These are phyloP conservation scores for Corythoichthys haematopterus DNA, from an alignment of 2,113 vertebrate genomes.

Conservation along the genomic window DNA sequence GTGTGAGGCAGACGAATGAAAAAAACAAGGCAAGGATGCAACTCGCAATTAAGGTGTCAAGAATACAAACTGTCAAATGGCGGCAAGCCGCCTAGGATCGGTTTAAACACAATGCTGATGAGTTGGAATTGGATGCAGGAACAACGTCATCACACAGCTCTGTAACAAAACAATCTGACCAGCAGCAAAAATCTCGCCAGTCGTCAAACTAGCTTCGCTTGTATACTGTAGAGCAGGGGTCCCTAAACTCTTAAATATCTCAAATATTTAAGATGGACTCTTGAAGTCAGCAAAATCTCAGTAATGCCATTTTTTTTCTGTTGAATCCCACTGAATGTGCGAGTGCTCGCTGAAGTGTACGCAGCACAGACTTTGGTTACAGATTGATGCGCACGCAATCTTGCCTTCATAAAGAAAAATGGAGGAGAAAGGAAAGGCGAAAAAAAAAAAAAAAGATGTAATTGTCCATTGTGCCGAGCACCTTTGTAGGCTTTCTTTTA, in stretches of 20 bases:
- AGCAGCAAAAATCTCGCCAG: too few relatives aligned
- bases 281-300: neutral
- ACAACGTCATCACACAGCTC: too few relatives aligned
- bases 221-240: too few relatives aligned
- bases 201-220: too few relatives aligned
- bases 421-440: neutral
- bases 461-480: slow-evolving; percentile 56
- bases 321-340: neutral
- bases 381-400: slow-evolving; percentile 37
- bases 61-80: too few relatives aligned
- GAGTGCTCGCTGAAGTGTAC: neutral
- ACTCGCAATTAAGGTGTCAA: too few relatives aligned
- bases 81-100: too few relatives aligned
- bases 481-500: slow-evolving; percentile 64
- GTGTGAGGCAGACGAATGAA: too few relatives aligned
- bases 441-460: slow-evolving; percentile 34
- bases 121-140: too few relatives aligned
- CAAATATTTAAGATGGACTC: neutral
- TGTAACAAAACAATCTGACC: too few relatives aligned
- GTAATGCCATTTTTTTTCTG: neutral
- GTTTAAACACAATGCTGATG: too few relatives aligned
- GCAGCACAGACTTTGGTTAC: slow-evolving; percentile 22
- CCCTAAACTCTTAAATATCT: neutral
- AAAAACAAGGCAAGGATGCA: too few relatives aligned
- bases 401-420: slow-evolving; percentile 24